A percentile compares a stretch with the other conserved stretches of the same genome.
These are phyloP conservation scores for Trichacis sp. DNA, from an alignment of 2,888 invertebrate species.

Conservation along the genomic window DNA sequence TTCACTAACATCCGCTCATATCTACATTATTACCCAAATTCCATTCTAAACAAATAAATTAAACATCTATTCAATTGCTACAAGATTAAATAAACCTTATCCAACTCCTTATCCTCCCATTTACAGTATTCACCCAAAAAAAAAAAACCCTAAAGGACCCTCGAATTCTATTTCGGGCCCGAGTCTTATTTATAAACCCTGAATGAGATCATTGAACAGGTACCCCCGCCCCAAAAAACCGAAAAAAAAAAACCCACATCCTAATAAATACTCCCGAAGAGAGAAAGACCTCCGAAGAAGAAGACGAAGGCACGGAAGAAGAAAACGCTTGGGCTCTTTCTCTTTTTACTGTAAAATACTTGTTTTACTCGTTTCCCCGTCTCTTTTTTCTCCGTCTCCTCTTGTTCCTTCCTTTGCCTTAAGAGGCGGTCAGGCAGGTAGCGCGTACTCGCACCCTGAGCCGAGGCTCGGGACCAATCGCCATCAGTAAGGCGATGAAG, in stretches of 20 bases:
- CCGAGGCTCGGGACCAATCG: conserved; percentile 59
- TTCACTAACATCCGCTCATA: no score
- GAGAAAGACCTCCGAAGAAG: conserved; percentile 16
- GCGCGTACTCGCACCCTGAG: conserved; percentile 62
- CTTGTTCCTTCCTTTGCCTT: conserved; percentile 36
- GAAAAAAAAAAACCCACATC: conserved; percentile 31
- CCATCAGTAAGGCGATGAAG: conserved; percentile 61
- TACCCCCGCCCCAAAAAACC: not conserved
- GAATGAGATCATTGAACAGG: not conserved
- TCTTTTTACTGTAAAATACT: conserved; percentile 44
- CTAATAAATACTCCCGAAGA: no score
- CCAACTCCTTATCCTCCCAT: no score
- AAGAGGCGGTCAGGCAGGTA: conserved; percentile 31
- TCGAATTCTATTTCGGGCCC: not conserved
- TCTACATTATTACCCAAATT: no score
- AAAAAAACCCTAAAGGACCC: no score
- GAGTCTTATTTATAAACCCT: not conserved
- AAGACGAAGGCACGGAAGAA: not conserved
- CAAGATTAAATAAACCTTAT: no score
- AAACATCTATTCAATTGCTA: no score
- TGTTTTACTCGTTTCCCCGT: conserved; percentile 41
- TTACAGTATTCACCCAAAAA: no score
- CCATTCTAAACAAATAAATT: no score
- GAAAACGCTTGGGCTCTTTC: conserved; percentile 21
- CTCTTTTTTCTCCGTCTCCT: conserved; percentile 39